These are phyloP conservation scores for Myrmophylax atrothorax DNA, from an alignment of 2,113 vertebrate genomes.

Conservation along the genomic window DNA sequence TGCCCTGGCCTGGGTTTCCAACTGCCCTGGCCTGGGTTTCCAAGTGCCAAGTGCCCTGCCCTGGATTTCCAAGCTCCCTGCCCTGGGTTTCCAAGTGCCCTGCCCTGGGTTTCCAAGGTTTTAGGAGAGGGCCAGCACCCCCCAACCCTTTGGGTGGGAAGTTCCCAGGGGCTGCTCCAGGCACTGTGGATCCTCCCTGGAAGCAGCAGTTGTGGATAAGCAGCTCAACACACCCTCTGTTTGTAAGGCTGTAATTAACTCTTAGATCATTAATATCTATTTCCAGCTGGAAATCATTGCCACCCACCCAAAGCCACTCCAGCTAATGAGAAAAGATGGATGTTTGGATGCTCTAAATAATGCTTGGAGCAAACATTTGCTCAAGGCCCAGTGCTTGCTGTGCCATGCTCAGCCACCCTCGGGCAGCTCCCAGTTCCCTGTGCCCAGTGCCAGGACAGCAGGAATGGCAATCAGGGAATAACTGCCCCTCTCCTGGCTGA, in stretches of 20 bases:
- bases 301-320: neutral
- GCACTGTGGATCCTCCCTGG: neutral
- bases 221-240: neutral
- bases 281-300: neutral
- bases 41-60: no score
- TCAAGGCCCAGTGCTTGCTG: neutral
- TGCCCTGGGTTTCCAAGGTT: no score
- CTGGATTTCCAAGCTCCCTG: no score
- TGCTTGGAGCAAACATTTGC: neutral
- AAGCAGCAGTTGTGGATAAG: neutral
- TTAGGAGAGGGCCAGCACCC: neutral
- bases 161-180: neutral
- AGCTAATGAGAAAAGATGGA: neutral
- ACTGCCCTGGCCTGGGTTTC: no score
- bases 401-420: neutral
- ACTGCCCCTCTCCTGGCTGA: neutral
- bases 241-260: neutral
- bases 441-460: neutral
- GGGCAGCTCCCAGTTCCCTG: neutral
- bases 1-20: no score
- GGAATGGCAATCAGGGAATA: accelerated
- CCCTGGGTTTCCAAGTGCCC: no score
- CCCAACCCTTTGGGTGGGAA: accelerated
- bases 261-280: neutral
- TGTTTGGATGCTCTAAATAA: neutral